phyloP scores from a whole-genome alignment of 2,797 vertebrate species.

The Leuciscus waleckii region DNA sequence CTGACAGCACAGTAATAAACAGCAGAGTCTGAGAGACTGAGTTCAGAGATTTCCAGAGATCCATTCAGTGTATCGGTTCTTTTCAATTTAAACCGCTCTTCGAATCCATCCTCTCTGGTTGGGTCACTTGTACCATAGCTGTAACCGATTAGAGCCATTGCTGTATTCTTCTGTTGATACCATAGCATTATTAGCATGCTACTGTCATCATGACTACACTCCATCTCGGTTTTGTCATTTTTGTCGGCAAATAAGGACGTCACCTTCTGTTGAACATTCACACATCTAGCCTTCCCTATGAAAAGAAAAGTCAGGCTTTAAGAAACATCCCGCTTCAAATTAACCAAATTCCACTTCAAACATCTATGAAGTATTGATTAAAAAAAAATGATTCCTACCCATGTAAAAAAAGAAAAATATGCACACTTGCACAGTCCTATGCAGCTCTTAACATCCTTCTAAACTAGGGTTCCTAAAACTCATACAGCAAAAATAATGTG shows the following conservation, averaged over 20 bases:
- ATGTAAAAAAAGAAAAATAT: constrained; percentile 1
- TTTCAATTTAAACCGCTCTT: background rate
- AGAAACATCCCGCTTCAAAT: background rate
- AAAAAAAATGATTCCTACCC: background rate
- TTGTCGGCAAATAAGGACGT: too few species aligned
- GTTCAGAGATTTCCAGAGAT: constrained; percentile 43
- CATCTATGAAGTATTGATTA: background rate
- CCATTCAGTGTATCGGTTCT: background rate
- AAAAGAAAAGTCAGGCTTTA: background rate
- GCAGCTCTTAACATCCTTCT: constrained; percentile 5
- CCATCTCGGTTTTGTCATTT: too few species aligned
- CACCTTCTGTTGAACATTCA: constrained; percentile 9
- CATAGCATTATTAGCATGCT: constrained; percentile 26
- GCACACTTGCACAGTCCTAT: constrained; percentile 8
- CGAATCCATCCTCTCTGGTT: background rate
- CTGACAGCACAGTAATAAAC: constrained; percentile 68
- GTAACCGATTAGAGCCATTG: constrained; percentile 1
- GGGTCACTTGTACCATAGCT: background rate
- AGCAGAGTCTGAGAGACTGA: constrained; percentile 38
- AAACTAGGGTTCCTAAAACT: background rate
- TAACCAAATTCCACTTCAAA: too few species aligned
- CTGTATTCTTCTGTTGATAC: constrained; percentile 44
- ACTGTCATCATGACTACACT: constrained; percentile 13
- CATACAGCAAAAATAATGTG: background rate
- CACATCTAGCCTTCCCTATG: background rate